phyloP scores from a whole-genome alignment of 2,888 invertebrate species.

The Agrotis exclamationis region DNA sequence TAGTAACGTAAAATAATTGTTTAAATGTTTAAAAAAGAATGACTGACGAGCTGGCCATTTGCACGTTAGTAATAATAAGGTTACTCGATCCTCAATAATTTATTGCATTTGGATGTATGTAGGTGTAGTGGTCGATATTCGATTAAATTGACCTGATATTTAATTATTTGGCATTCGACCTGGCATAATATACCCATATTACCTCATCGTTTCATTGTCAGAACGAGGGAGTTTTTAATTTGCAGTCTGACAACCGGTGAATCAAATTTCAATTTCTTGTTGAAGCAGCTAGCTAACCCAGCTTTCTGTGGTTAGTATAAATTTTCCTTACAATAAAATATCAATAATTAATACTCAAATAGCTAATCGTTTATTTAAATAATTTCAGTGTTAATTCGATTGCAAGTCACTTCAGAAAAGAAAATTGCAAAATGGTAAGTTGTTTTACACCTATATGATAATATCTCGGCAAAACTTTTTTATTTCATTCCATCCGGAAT shows the following conservation, averaged over 20 bases:
- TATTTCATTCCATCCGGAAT: slow-evolving; percentile 5
- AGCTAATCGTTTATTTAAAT: slow-evolving; percentile 14
- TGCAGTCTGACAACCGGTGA: slow-evolving; percentile 59
- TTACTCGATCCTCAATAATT: too few species aligned
- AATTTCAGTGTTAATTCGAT: slow-evolving; percentile 52
- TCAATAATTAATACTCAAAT: neutral
- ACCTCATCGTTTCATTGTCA: neutral
- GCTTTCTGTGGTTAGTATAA: slow-evolving; percentile 56
- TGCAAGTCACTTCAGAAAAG: slow-evolving; percentile 32
- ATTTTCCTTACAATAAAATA: slow-evolving; percentile 1
- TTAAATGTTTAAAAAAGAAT: too few species aligned
- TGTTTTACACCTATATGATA: neutral
- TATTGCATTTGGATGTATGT: too few species aligned
- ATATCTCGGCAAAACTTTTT: neutral
- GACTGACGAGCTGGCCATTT: too few species aligned
- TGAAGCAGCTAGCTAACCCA: slow-evolving; percentile 34
- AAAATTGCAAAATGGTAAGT: slow-evolving; percentile 59
- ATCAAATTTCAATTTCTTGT: slow-evolving; percentile 47
- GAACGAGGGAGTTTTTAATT: slow-evolving; percentile 44
- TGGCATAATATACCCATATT: too few species aligned
- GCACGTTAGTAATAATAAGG: too few species aligned
- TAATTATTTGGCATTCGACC: too few species aligned
- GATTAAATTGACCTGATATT: too few species aligned
- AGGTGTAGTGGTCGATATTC: too few species aligned
- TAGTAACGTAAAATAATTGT: too few species aligned